Percentiles rank a stretch among this genome's conserved stretches.
phyloP scores from a whole-genome alignment of 2,888 invertebrate genomes.

The Trachelus troglodyta region DNA sequence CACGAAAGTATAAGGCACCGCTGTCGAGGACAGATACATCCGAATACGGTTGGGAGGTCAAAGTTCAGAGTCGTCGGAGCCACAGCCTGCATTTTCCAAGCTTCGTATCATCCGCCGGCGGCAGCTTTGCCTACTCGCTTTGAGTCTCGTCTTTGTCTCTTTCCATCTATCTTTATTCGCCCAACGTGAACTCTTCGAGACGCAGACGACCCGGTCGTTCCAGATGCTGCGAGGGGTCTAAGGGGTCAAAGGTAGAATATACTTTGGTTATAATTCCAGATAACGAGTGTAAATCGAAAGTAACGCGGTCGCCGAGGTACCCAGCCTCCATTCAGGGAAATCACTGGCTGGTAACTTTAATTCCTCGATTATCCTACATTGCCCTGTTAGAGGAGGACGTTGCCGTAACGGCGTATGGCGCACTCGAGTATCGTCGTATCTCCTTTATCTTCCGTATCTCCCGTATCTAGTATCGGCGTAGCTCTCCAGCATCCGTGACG shows the following conservation, averaged over 20 bases:
- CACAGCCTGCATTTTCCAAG: background rate
- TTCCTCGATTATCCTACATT: slow-evolving; percentile 61
- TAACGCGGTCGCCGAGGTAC: slow-evolving; percentile 2
- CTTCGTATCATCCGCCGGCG: background rate
- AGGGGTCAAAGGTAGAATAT: background rate
- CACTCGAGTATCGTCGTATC: background rate
- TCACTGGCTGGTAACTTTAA: slow-evolving; percentile 60
- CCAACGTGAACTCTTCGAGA: background rate
- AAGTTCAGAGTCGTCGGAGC: background rate
- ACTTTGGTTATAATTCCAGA: slow-evolving; percentile 15
- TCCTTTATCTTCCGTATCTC: background rate
- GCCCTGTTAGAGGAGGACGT: slow-evolving; percentile 57
- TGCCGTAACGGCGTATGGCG: slow-evolving; percentile 31
- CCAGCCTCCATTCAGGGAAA: slow-evolving; percentile 38
- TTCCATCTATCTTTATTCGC: background rate
- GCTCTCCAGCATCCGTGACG: slow-evolving; percentile 34
- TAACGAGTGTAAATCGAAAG: slow-evolving; percentile 21
- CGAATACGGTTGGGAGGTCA: background rate
- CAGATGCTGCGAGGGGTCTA: too few species aligned
- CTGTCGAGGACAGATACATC: background rate
- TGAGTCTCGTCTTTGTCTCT: background rate
- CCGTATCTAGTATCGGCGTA: background rate
- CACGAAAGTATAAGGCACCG: background rate
- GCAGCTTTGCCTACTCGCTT: background rate
- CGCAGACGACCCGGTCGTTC: background rate